phyloP scores from a whole-genome alignment of 1,140 invertebrate species.

The Cotesia glomerata region DNA sequence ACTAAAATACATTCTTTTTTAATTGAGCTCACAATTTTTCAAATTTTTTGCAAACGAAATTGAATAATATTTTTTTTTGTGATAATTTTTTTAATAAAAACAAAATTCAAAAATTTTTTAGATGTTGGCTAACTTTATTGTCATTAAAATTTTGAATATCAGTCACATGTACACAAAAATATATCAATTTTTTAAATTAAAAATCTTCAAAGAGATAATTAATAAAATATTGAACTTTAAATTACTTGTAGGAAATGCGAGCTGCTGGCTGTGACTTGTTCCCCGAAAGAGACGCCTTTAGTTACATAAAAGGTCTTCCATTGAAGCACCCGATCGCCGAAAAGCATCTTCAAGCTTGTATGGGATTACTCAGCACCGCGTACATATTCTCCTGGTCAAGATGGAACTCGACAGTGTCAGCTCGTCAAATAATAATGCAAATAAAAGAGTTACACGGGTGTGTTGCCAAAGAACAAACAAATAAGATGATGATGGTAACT shows the following conservation, averaged over 20 bases:
- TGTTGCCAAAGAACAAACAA: conserved; percentile 60
- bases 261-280: conserved; percentile 87
- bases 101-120: too few relatives aligned
- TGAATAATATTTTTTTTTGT: too few relatives aligned
- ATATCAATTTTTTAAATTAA: too few relatives aligned
- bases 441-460: conserved; percentile 72
- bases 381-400: conserved; percentile 89
- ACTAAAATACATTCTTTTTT: too few relatives aligned
- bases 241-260: conserved; percentile 68
- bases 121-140: too few relatives aligned
- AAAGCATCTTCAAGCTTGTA: conserved; percentile 81
- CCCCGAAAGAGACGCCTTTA: conserved; percentile 82
- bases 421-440: conserved; percentile 75
- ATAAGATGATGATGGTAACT: conserved; percentile 68
- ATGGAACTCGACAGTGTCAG: conserved; percentile 75
- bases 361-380: conserved; percentile 76
- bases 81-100: too few relatives aligned
- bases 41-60: too few relatives aligned
- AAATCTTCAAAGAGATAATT: too few relatives aligned
- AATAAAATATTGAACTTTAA: not conserved
- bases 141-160: too few relatives aligned
- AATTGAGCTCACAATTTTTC: too few relatives aligned
- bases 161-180: too few relatives aligned
- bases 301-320: conserved; percentile 78
- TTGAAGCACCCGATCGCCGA: conserved; percentile 79